Conservation (phyloP, 1,140 invertebrate genomes). For the Lithobius niger region DNA sequence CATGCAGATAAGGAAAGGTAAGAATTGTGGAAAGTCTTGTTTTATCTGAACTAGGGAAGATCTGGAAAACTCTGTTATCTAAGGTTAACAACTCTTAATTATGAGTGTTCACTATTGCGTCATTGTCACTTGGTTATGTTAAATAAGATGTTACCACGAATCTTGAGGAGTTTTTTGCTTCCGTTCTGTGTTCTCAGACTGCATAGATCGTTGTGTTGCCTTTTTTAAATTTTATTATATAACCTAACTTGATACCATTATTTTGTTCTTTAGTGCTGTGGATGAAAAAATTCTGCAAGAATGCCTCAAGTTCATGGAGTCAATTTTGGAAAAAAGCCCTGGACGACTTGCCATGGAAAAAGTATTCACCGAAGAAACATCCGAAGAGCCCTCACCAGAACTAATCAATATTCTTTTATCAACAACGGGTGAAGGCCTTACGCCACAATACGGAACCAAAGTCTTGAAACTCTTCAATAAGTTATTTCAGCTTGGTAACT, state of each 20-base stretch:
- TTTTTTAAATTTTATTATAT: constrained; percentile 2
- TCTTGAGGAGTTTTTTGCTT: no score
- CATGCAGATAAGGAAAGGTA: constrained; percentile 29
- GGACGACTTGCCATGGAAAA: constrained; percentile 64
- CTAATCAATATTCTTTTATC: constrained; percentile 54
- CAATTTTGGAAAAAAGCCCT: constrained; percentile 58
- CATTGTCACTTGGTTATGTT: no score
- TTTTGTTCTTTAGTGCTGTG: constrained; percentile 32
- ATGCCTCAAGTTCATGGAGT: constrained; percentile 67
- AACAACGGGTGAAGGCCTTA: constrained; percentile 43
- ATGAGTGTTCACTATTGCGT: no score
- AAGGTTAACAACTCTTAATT: no score
- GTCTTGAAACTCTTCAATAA: constrained; percentile 68
- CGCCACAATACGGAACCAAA: constrained; percentile 52
- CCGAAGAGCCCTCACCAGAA: constrained; percentile 30
- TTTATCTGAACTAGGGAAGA: no score
- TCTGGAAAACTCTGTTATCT: no score
- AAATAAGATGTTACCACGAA: no score
- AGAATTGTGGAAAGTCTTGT: constrained; percentile 13
- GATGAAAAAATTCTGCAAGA: constrained; percentile 53
- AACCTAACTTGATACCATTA: not conserved
- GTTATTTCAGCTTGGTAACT: constrained; percentile 52
- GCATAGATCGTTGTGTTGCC: no score
- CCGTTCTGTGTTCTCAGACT: no score
- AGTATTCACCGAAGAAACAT: constrained; percentile 45